These are phyloP conservation scores for Drosophila mayri DNA, from an alignment of 1,140 invertebrate species.

Conservation along the genomic window DNA sequence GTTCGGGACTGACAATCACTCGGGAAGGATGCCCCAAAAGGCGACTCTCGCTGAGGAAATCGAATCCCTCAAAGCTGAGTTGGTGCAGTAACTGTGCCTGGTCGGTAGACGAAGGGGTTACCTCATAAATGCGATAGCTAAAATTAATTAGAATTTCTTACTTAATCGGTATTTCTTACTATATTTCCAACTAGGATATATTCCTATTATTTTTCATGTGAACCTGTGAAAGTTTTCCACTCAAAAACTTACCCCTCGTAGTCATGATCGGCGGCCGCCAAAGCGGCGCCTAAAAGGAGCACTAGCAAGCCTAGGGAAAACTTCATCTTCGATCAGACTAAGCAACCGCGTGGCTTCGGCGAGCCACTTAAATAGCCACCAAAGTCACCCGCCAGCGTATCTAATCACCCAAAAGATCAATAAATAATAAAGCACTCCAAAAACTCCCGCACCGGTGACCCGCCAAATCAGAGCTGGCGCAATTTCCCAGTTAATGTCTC, in stretches of 20 bases:
- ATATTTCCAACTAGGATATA: not conserved
- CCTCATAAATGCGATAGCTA: constrained; percentile 76
- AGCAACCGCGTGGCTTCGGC: constrained; percentile 33
- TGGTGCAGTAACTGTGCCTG: constrained; percentile 50
- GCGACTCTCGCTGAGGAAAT: constrained; percentile 65
- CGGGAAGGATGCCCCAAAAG: constrained; percentile 32
- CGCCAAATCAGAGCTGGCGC: constrained; percentile 40
- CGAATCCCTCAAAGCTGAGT: constrained; percentile 53
- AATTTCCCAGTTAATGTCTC: constrained; percentile 30
- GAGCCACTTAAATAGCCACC: constrained; percentile 52
- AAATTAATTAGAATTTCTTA: not conserved
- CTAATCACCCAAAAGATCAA: constrained; percentile 51
- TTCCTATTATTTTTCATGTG: not conserved
- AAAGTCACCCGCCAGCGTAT: constrained; percentile 23
- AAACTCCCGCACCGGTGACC: constrained; percentile 17
- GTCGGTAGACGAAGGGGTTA: constrained; percentile 40
- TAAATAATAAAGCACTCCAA: constrained; percentile 27
- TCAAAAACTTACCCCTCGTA: constrained; percentile 56
- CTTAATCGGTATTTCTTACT: not conserved
- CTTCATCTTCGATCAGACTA: constrained; percentile 44
- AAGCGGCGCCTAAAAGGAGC: constrained; percentile 34
- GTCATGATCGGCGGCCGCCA: constrained; percentile 42
- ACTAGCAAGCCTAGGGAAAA: constrained; percentile 41
- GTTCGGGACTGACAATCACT: constrained; percentile 60
- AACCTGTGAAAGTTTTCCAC: not conserved